These are phyloP conservation scores for Coluber constrictor DNA, from an alignment of 2,797 vertebrate genomes.

Conservation along the genomic window DNA sequence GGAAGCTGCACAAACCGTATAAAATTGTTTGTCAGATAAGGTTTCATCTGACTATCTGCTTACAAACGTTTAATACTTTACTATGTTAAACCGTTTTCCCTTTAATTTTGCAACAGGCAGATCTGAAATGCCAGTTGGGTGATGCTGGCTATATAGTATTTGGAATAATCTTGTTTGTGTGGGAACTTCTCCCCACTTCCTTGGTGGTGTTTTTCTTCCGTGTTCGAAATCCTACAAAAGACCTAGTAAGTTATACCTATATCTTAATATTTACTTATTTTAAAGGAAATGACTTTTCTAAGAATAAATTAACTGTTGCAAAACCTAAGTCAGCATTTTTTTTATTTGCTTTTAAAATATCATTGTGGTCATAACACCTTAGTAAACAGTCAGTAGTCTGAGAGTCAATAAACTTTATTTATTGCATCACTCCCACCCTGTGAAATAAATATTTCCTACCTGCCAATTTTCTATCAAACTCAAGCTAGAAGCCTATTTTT, in stretches of 20 bases:
- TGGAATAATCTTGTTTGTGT: constrained; percentile 89
- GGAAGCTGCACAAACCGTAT: neutral
- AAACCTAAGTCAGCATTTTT: neutral
- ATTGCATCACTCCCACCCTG: neutral
- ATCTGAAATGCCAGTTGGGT: constrained; percentile 87
- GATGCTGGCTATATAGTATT: constrained; percentile 89
- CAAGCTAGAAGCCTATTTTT: neutral
- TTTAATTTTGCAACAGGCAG: constrained; percentile 77
- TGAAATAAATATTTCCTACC: neutral
- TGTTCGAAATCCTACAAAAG: constrained; percentile 83
- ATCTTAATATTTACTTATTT: neutral
- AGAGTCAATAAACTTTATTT: neutral
- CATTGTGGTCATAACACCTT: neutral
- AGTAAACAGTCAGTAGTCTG: neutral
- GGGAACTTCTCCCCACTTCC: constrained; percentile 93
- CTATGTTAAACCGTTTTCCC: constrained; percentile 1
- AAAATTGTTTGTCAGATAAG: neutral
- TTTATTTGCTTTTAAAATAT: neutral
- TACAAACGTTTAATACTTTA: neutral
- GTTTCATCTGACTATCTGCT: neutral
- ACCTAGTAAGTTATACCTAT: constrained; percentile 77
- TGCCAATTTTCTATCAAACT: neutral
- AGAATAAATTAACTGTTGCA: neutral
- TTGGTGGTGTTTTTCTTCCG: constrained; percentile 94
- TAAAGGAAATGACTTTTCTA: neutral